Evolutionary conservation across 2,888 invertebrate genomes (phyloP).

Genomic region (Drosophila austrosaltans): DNA sequence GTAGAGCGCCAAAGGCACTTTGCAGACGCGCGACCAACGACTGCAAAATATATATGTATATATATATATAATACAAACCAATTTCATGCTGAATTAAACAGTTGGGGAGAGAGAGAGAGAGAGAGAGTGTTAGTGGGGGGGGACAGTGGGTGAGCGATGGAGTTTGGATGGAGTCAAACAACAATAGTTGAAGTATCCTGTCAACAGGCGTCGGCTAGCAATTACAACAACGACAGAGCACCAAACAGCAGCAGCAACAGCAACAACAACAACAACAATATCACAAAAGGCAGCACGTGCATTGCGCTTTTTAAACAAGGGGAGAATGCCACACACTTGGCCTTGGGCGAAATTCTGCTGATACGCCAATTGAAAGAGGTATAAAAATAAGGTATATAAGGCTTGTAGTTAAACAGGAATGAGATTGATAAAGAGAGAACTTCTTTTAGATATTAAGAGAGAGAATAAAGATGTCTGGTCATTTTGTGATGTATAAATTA

Average conservation of each 20-base stretch:
- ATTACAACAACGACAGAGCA: constrained; percentile 50
- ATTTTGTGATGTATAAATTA: too few relatives aligned
- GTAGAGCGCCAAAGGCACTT: constrained; percentile 52
- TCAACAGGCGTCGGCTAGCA: constrained; percentile 74
- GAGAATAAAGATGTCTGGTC: too few relatives aligned
- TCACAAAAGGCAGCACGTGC: constrained; percentile 74
- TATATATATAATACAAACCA: constrained; percentile 75
- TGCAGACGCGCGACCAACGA: constrained; percentile 42
- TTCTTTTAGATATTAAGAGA: background rate
- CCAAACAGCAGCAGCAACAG: constrained; percentile 44
- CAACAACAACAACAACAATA: constrained; percentile 45
- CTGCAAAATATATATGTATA: constrained; percentile 71
- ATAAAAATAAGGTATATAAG: background rate
- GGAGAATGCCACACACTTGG: constrained; percentile 65
- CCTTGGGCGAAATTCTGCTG: constrained; percentile 66
- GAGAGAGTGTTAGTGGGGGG: background rate
- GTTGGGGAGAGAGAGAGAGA: constrained; percentile 5
- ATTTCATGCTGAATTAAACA: constrained; percentile 82
- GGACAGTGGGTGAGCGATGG: constrained; percentile 12
- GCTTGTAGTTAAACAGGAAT: constrained; percentile 10
- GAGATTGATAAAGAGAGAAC: background rate
- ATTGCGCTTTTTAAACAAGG: constrained; percentile 73
- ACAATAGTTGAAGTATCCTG: constrained; percentile 83
- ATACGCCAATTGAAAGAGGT: constrained; percentile 11
- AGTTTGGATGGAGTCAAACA: constrained; percentile 41